Conservation (phyloP, 1,140 invertebrate genomes). For the Paraescarpia echinospica region DNA sequence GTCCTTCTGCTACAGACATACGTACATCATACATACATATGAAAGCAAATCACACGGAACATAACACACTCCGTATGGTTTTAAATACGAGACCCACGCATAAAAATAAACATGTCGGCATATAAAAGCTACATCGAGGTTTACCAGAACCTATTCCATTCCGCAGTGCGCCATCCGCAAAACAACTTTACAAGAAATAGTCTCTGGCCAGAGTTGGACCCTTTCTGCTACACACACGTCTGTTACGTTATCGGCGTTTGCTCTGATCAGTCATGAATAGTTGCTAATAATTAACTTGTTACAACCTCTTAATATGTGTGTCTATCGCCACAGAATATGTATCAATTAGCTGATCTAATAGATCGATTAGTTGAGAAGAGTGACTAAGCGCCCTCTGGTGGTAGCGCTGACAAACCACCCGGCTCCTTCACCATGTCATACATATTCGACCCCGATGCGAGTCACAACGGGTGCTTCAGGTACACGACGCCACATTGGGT, state of each 20-base stretch:
- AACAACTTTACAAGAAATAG: not conserved
- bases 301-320: not conserved
- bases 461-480: not conserved
- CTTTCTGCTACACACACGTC: not conserved
- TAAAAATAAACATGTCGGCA: not conserved
- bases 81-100: not conserved
- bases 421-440: not conserved
- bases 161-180: not conserved
- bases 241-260: not conserved
- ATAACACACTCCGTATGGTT: not conserved
- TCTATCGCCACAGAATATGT: not conserved
- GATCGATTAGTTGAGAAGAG: not conserved
- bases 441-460: not conserved
- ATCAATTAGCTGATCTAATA: not conserved
- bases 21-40: not conserved
- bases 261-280: not conserved
- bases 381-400: not conserved
- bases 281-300: not conserved
- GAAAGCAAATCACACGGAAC: not conserved
- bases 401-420: not conserved
- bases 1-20: not conserved
- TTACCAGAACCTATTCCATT: not conserved
- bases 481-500: not conserved
- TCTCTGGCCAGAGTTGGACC: not conserved
- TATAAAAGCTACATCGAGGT: conserved; percentile 1